Conservation (phyloP, 1,140 invertebrate genomes). For the Microplitis mediator region DNA sequence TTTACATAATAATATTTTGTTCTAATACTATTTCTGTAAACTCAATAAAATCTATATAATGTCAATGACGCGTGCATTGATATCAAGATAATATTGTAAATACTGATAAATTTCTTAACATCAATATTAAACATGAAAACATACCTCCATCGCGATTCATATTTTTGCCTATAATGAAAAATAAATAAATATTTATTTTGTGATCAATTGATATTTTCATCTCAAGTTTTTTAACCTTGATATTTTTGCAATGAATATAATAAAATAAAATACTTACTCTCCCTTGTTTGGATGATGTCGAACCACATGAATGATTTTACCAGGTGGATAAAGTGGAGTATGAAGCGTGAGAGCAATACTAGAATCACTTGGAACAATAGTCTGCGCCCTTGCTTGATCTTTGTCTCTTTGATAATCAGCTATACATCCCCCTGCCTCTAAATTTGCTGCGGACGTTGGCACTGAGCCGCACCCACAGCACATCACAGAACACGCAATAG, state of each 20-base stretch:
- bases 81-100: neutral
- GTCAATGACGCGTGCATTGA: neutral
- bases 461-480: constrained; percentile 76
- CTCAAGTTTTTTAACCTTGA: too few species aligned
- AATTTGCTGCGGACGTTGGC: constrained; percentile 72
- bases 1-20: too few species aligned
- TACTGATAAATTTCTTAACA: neutral
- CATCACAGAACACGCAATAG: constrained; percentile 80
- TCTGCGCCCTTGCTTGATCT: constrained; percentile 66
- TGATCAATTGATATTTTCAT: too few species aligned
- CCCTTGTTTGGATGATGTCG: constrained; percentile 83
- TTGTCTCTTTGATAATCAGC: constrained; percentile 71
- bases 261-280: constrained; percentile 69
- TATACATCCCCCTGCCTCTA: constrained; percentile 68
- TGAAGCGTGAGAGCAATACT: constrained; percentile 79
- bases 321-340: constrained; percentile 85
- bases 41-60: too few species aligned
- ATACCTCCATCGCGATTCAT: constrained; percentile 77
- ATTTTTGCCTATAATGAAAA: constrained; percentile 70
- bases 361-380: constrained; percentile 73
- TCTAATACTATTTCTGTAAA: too few species aligned
- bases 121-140: constrained; percentile 35
- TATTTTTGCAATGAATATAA: constrained; percentile 6
- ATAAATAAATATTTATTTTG: constrained; percentile 31
- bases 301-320: constrained; percentile 88